Evolutionary conservation across 2,888 invertebrate species (phyloP), one percentile per base, ranked within the genome.

Genomic region (Euplagia quadripunctaria): DNA sequence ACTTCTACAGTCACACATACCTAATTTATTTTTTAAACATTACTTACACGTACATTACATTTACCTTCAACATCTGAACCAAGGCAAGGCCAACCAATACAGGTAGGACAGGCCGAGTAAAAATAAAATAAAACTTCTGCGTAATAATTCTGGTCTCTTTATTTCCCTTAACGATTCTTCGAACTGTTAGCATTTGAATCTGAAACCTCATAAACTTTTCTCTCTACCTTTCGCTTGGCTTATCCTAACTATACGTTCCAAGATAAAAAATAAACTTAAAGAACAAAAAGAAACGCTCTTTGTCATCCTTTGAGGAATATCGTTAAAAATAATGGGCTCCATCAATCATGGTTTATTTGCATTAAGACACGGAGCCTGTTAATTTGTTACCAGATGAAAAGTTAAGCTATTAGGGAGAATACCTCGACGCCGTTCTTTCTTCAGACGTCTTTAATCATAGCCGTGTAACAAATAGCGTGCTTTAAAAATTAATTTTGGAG

Each of bases 371-470:
- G 87, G 76, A 80, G 79, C 89, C 90, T 92, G 94, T 94, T 94
- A 94, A 95, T 95, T 94, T 94, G 92, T 91, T 88, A 87, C 84
- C 91, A 92, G 94, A 95, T 95, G 95, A 96, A 95, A 96, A 96
- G 95, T 96, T 95, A 94, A 94, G 93, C 94, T 93, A 95, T 96
- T 94, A 95, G 90, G 87, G 88, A 87, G 89, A 87, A 89, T 88
- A 88, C 87, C 89, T 87, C 75, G 74, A 70, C 61, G 73, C 68
- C 63, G 74, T 85, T 85, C 86, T 82, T 92, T 92, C 89, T 85
- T 83, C 79, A 84, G 87, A 88, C 85, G 86, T 89, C 86, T 86
- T 91, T 90, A 90, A 90, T 93, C 89, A 89, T 88, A 74, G 76
- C 76, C 65, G 76, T 70, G 80, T 77, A 82, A 89, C 84, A 89